These are phyloP conservation scores for Peromyscus californicus DNA, from an alignment of 2,113 vertebrate species.

Conservation along the genomic window DNA sequence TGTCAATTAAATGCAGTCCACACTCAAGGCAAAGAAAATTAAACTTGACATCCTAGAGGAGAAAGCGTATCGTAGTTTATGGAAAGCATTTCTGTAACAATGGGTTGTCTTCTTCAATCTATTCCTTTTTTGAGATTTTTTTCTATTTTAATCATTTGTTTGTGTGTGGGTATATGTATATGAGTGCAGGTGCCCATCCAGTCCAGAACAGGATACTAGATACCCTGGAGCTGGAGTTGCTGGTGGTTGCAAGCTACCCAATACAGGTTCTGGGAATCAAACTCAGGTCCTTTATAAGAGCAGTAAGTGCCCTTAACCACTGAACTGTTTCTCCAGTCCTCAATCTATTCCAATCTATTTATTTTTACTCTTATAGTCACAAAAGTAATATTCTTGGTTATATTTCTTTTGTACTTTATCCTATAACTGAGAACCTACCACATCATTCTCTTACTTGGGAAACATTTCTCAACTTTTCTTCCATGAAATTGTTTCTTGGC, in stretches of 20 bases:
- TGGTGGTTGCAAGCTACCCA: not conserved
- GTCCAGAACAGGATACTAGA: not conserved
- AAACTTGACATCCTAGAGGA: not conserved
- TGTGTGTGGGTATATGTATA: not conserved
- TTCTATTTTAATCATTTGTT: not conserved
- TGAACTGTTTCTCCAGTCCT: not conserved
- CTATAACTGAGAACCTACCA: not conserved
- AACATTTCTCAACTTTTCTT: not conserved
- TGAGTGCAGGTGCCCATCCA: too few relatives aligned
- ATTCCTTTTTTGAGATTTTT: not conserved
- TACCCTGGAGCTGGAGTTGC: not conserved
- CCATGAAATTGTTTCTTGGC: not conserved
- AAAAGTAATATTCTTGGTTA: not conserved
- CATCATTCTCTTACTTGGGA: not conserved
- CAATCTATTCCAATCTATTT: too few relatives aligned
- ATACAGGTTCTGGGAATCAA: too few relatives aligned
- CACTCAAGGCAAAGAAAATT: not conserved
- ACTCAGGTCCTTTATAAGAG: not conserved
- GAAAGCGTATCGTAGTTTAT: not conserved
- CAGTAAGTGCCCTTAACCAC: not conserved
- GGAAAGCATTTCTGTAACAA: not conserved
- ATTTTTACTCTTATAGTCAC: not conserved
- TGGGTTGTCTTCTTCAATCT: not conserved
- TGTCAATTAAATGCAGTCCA: not conserved
- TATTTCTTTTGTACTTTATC: not conserved